Base-by-base conservation (phyloP, 2,797 vertebrate genomes). In the Chromobotia macracanthus region DNA sequence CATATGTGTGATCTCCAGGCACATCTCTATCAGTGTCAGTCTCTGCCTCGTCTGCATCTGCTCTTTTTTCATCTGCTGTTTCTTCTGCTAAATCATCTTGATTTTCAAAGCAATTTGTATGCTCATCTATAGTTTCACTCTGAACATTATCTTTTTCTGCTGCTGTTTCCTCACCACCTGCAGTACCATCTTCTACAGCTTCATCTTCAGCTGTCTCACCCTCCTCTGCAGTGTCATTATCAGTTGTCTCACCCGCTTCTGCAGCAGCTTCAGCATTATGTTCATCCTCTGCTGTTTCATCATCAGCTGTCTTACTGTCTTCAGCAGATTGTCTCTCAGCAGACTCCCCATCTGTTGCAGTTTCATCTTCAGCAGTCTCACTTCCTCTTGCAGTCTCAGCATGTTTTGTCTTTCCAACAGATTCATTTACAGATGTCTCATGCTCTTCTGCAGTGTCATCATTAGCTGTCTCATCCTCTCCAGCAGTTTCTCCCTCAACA, bases 351-450 rank as follows among this genome's bases (percentile, higher is more conserved):
- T 79, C 41, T 23, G 55, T 64, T 66, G 60, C 51, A 44, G 13
- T 58, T 21, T 58, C 35, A n/a, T 65, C 72, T 18, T 41, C 25
- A 16, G 67, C 64, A 31, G 65, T 44, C 25, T 15, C n/a, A n/a
- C n/a, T n/a, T n/a, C n/a, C n/a, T n/a, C n/a, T n/a, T n/a, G n/a
- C 41, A 31, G 81, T 64, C 16, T 50, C 16, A 51, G 50, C 3
- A 44, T 51, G 16, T 50, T 2, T 60, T 13, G 15, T 23, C 1
- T 60, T 13, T 15, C 51, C 60, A 16, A 21, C 11, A 10, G 25
- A 46, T 56, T 50, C 66, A 41, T 68, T 38, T n/a, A 64, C 46
- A 23, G 65, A 48, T 9, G 63, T 63, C n/a, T 50, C 64, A 25
- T 6, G 41, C 8, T 23, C 6, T 31, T 61, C 58, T 61, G 15